phyloP scores from a whole-genome alignment of 2,797 vertebrate genomes.

The Mionectes olivaceus region DNA sequence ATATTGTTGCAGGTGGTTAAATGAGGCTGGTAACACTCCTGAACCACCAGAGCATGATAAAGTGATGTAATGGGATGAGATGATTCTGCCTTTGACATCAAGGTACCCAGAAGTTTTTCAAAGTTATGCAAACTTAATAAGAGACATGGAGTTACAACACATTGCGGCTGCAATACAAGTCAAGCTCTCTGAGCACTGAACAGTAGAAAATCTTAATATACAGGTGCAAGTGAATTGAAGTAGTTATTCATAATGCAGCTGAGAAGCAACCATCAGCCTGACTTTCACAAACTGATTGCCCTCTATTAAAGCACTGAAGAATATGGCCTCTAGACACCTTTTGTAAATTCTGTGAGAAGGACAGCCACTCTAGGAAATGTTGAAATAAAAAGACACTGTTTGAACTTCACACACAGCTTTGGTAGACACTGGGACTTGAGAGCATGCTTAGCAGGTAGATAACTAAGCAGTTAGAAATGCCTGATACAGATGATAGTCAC shows the following conservation, averaged over 20 bases:
- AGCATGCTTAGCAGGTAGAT: neutral
- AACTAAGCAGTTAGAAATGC: neutral
- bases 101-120: neutral
- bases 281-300: neutral
- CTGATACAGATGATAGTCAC: neutral
- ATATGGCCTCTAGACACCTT: neutral
- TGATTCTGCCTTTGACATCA: neutral
- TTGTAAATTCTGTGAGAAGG: neutral
- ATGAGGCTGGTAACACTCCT: neutral
- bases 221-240: neutral
- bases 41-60: neutral
- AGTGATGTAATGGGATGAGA: neutral
- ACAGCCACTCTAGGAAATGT: neutral
- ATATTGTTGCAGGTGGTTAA: neutral
- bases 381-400: neutral
- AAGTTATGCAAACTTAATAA: neutral
- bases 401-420: neutral
- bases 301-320: neutral
- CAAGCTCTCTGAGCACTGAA: neutral
- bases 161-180: neutral
- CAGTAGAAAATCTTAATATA: neutral
- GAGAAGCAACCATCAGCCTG: neutral
- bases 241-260: neutral
- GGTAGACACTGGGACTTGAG: neutral
- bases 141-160: neutral